phyloP scores from a whole-genome alignment of 2,888 invertebrate species.

The Cactoblastis cactorum region DNA sequence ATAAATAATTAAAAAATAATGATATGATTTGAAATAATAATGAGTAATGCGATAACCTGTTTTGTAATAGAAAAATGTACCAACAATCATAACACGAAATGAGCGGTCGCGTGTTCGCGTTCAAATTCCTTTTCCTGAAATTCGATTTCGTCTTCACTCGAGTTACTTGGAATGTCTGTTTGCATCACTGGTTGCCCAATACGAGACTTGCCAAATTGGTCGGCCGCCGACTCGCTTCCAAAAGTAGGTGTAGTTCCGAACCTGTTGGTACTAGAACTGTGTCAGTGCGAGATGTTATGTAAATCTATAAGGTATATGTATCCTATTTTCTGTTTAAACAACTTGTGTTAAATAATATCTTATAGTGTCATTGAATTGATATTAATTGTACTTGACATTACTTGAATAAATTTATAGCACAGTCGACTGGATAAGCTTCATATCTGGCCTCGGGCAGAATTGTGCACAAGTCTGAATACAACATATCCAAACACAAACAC shows the following conservation, averaged over 20 bases:
- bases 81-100: neutral
- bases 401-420: too few species aligned
- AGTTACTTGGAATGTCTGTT: neutral
- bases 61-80: neutral
- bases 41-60: too few species aligned
- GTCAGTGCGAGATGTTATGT: neutral
- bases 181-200: slow-evolving; percentile 5
- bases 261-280: slow-evolving; percentile 4
- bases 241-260: slow-evolving; percentile 1
- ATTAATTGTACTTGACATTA: too few species aligned
- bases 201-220: slow-evolving; percentile 2
- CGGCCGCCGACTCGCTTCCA: neutral
- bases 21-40: too few species aligned
- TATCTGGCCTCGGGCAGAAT: too few species aligned
- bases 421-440: too few species aligned
- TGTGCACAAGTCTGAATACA: too few species aligned
- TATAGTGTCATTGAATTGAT: neutral
- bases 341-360: too few species aligned
- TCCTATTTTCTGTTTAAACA: neutral
- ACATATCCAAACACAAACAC: too few species aligned
- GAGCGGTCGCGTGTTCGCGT: neutral
- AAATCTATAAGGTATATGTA: neutral
- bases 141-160: slow-evolving; percentile 5
- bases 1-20: too few species aligned
- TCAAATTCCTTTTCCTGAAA: neutral